Evolutionary conservation across 2,888 invertebrate genomes (phyloP), one percentile per base, ranked within the genome.

Genomic region (Frankliniella intonsa): DNA sequence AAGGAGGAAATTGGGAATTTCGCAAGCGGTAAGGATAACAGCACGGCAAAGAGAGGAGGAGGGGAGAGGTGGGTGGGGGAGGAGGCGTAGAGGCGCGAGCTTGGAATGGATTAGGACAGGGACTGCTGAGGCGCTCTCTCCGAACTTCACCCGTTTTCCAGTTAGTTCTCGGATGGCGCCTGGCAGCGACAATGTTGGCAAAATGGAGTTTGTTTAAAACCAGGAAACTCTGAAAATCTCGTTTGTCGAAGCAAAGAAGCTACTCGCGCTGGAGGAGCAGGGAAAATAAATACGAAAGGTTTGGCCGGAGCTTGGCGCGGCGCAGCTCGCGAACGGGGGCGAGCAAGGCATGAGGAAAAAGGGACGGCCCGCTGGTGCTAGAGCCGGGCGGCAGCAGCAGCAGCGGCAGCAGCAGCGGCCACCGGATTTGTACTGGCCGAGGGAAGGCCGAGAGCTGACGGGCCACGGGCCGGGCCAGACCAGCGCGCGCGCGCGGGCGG

Each of bases 81-180:
- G 65, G n/a, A 19, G 12, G 69, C 8, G 1, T n/a, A 9, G 9
- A 22, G 22, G 69, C 8, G 69, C 22, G 25, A 76, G 69, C 69
- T n/a, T n/a, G 69, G 25, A 76, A 76, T 76, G 69, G 69, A 76
- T 76, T 76, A 76, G 69, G 25, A 76, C 69, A 76, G 69, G 22
- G 22, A 22, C 69, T 25, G 69, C 12, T 8, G 69, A 76, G 55
- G 55, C 19, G 55, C 55, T 38, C 55, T 55, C 55, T 55, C 55
- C 14, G 55, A 55, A 55, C 55, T 55, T 14, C 55, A 12, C 55
- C 17, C 17, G 55, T 55, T 19, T 55, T 19, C 55, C 55, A 55
- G 14, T 55, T 55, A 55, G 14, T 55, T 19, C 55, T 19, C 19
- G 19, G 55, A 55, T 55, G 55, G 55, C 14, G 55, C 55, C 55